Conservation (phyloP, 2,888 invertebrate genomes). For the Lasius platythorax region DNA sequence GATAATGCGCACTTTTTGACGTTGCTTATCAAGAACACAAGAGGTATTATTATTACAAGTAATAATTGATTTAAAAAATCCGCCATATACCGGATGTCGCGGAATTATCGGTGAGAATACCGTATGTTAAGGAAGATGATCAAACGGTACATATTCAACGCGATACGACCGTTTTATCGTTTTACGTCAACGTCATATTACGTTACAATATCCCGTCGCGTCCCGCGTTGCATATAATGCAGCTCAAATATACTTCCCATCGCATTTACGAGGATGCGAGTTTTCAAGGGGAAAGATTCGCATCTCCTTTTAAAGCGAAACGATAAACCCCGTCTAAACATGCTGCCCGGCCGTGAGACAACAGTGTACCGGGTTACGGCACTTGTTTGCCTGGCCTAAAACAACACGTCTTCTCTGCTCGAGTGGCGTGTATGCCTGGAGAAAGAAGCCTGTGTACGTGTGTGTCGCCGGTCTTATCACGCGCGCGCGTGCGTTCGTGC, state of each 20-base stretch:
- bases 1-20: conserved; percentile 28
- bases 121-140: neutral
- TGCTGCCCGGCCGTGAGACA: conserved; percentile 43
- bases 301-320: conserved; percentile 48
- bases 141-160: neutral
- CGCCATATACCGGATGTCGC: neutral
- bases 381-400: conserved; percentile 76
- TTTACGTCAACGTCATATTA: conserved; percentile 13
- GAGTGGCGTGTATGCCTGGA: conserved; percentile 23
- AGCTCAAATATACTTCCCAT: neutral
- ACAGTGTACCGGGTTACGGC: conserved; percentile 46
- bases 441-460: neutral
- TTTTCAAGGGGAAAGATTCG: conserved; percentile 4
- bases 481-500: neutral
- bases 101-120: neutral
- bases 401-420: conserved; percentile 67
- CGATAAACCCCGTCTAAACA: conserved; percentile 42
- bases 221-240: neutral
- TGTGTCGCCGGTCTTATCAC: conserved; percentile 35
- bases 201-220: neutral
- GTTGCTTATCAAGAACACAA: conserved; percentile 8
- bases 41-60: neutral
- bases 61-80: conserved; percentile 1
- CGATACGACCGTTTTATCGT: neutral
- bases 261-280: conserved; percentile 3